Evolutionary conservation across 2,113 vertebrate species (phyloP).

Genomic region (Carassius auratus): DNA sequence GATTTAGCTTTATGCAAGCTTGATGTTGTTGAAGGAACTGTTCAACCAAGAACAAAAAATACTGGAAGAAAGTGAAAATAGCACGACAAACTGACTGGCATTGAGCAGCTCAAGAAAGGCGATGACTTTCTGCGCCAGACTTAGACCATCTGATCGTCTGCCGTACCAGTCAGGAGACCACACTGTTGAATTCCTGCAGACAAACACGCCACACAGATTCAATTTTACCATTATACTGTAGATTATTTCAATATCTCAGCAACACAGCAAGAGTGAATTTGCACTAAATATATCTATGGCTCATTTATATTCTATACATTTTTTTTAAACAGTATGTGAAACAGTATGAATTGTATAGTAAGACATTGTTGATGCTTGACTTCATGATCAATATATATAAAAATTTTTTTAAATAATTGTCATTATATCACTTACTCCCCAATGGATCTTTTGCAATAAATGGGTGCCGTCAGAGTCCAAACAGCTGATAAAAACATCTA

Average conservation of each 20-base stretch:
- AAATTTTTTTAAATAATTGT: too few relatives aligned
- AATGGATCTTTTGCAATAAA: too few relatives aligned
- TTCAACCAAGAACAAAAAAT: not conserved
- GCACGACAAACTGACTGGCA: conserved; percentile 42
- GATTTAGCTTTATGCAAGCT: not conserved
- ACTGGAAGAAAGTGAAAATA: not conserved
- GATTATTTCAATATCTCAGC: not conserved
- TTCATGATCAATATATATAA: too few relatives aligned
- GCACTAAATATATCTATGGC: not conserved
- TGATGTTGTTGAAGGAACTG: not conserved
- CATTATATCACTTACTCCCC: too few relatives aligned
- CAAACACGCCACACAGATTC: not conserved
- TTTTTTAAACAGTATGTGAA: too few relatives aligned
- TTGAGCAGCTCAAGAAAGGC: conserved; percentile 51
- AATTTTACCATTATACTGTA: not conserved
- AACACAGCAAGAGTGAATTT: not conserved
- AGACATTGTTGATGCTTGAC: too few relatives aligned
- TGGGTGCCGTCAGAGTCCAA: too few relatives aligned
- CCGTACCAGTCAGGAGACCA: conserved; percentile 55
- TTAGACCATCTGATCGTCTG: conserved; percentile 47
- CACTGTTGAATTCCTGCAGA: conserved; percentile 26
- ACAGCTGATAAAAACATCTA: too few relatives aligned
- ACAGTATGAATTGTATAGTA: too few relatives aligned
- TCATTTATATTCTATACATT: not conserved
- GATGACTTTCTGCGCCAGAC: conserved; percentile 59